Evolutionary conservation across 2,797 vertebrate species (phyloP).

Genomic region (Leptatherina wallacei): DNA sequence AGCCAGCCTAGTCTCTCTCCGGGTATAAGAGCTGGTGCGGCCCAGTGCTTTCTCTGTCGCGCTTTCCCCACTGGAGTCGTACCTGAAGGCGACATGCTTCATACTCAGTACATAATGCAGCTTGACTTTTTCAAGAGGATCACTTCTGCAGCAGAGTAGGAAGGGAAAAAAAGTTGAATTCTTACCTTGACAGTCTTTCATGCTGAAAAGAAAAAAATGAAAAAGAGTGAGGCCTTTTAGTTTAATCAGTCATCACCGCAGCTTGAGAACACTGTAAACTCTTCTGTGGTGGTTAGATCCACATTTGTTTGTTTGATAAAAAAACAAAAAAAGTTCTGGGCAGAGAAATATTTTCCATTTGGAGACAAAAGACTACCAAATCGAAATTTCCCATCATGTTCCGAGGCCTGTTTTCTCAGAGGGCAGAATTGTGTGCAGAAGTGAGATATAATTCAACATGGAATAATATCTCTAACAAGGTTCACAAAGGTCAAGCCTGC

Average conservation of each 20-base stretch:
- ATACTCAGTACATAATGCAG: conserved; percentile 12
- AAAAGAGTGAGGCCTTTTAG: conserved; percentile 57
- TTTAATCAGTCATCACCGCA: conserved; percentile 28
- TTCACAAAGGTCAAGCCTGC: conserved; percentile 52
- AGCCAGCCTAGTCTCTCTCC: conserved; percentile 89
- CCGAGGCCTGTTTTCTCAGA: conserved; percentile 23
- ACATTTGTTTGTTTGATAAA: conserved; percentile 59
- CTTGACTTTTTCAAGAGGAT: conserved; percentile 9
- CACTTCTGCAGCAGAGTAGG: background rate
- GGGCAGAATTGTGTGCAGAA: conserved; percentile 36
- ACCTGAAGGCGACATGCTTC: conserved; percentile 73
- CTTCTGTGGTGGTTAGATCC: conserved; percentile 38
- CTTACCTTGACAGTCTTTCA: conserved; percentile 93
- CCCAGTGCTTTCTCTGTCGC: conserved; percentile 85
- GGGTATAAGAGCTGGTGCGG: conserved; percentile 86
- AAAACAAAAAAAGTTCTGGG: conserved; percentile 48
- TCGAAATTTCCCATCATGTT: conserved; percentile 47
- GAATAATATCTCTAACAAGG: conserved; percentile 39
- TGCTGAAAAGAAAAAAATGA: conserved; percentile 86
- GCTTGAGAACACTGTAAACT: conserved; percentile 37
- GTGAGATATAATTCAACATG: conserved; percentile 52
- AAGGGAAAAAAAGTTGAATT: conserved; percentile 18
- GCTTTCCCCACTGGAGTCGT: conserved; percentile 86
- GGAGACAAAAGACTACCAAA: conserved; percentile 46
- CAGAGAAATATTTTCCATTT: conserved; percentile 46